Conservation (phyloP, 1,140 invertebrate species). For the Nilaparvata lugens region DNA sequence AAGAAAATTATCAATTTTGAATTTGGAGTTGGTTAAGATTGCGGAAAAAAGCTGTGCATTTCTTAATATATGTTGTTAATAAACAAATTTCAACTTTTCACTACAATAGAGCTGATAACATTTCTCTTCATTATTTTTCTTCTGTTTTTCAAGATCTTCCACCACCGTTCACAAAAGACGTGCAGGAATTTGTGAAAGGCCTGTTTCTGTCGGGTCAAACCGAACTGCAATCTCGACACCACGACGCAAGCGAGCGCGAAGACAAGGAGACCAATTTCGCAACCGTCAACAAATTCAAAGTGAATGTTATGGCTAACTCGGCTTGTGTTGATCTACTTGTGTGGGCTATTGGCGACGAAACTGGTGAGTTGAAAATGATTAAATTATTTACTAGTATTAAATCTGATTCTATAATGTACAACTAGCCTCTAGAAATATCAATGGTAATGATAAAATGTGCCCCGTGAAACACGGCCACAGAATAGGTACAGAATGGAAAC, state of each 20-base stretch:
- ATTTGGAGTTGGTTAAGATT: too few relatives aligned
- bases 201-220: slow-evolving; percentile 88
- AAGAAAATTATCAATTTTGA: too few relatives aligned
- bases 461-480: too few relatives aligned
- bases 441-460: too few relatives aligned
- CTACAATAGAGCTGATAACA: not conserved
- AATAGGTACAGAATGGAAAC: too few relatives aligned
- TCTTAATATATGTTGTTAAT: not conserved
- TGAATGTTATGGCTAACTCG: slow-evolving; percentile 94
- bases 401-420: too few relatives aligned
- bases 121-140: slow-evolving; percentile 1
- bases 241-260: slow-evolving; percentile 71
- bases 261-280: slow-evolving; percentile 66
- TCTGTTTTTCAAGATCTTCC: slow-evolving; percentile 58
- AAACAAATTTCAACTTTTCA: not conserved
- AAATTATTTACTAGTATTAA: too few relatives aligned
- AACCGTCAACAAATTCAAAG: slow-evolving; percentile 83
- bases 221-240: slow-evolving; percentile 74
- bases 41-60: too few relatives aligned
- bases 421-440: too few relatives aligned
- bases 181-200: slow-evolving; percentile 82
- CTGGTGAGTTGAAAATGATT: slow-evolving; percentile 58
- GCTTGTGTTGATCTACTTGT: slow-evolving; percentile 95
- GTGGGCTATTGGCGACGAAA: slow-evolving; percentile 95
- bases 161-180: slow-evolving; percentile 82